phyloP scores from a whole-genome alignment of 2,888 invertebrate species.

The Amorpha juglandis region DNA sequence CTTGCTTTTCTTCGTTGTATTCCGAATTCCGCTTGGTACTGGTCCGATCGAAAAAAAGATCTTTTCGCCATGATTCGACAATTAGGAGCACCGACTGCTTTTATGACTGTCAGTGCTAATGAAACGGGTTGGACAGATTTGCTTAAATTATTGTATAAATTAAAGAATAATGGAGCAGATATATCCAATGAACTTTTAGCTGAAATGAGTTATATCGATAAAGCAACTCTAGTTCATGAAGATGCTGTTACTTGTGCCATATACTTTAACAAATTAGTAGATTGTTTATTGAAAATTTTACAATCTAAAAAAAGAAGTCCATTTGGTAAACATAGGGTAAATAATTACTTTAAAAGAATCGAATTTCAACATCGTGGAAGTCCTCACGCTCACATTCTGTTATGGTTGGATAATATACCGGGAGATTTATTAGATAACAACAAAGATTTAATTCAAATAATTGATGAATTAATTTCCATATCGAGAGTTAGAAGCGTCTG shows the following conservation, averaged over 20 bases:
- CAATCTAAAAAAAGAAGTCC: slow-evolving; percentile 16
- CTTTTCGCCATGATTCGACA: slow-evolving; percentile 64
- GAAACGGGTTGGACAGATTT: slow-evolving; percentile 55
- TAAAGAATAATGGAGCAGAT: slow-evolving; percentile 41
- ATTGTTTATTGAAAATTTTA: slow-evolving; percentile 40
- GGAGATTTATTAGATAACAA: slow-evolving; percentile 37
- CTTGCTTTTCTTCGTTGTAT: slow-evolving; percentile 54
- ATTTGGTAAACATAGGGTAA: slow-evolving; percentile 39
- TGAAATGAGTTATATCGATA: slow-evolving; percentile 38
- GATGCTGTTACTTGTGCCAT: no score
- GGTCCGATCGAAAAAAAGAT: slow-evolving; percentile 56
- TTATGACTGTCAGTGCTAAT: slow-evolving; percentile 61
- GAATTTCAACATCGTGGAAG: slow-evolving; percentile 59
- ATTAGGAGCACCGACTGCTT: slow-evolving; percentile 56
- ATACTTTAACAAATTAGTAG: slow-evolving; percentile 54
- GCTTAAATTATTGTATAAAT: slow-evolving; percentile 51
- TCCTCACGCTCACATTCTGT: slow-evolving; percentile 52
- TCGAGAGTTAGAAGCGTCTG: slow-evolving; percentile 46
- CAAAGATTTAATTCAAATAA: slow-evolving; percentile 38
- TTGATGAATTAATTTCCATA: slow-evolving; percentile 46
- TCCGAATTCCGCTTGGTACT: slow-evolving; percentile 59
- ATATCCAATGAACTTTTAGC: slow-evolving; percentile 38
- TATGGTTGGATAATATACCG: slow-evolving; percentile 57
- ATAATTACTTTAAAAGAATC: slow-evolving; percentile 51
- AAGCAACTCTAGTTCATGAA: slow-evolving; percentile 47